Evolutionary conservation across 2,797 vertebrate genomes (phyloP), one percentile per base, ranked within the genome.

Genomic region (Megaceryle alcyon): DNA sequence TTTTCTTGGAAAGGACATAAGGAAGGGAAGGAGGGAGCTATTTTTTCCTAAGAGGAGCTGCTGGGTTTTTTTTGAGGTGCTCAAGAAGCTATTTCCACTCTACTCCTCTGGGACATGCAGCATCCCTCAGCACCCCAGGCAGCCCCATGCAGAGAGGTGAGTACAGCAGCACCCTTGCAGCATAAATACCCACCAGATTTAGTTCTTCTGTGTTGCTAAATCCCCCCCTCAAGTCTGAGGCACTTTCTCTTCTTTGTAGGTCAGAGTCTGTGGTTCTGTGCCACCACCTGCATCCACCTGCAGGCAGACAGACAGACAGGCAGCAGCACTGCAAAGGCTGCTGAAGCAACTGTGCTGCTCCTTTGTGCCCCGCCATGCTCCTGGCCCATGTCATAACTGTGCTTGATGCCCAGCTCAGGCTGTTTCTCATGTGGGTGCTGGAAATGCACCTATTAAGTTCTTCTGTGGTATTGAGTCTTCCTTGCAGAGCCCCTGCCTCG

Each of bases 361-460:
- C 49, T 75, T 2, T 3, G 8, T 10, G 10, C 48, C 25, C 35
- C 0, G 1, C 25, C 63, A 33, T 1, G 0, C 5, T 69, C 9
- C 46, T 39, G 51, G 25, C 29, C n/a, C 49, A 17, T 9, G 21
- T 22, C 12, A 12, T 0, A 8, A 43, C 46, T 80, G 22, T 39
- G n/a, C 63, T 25, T 60, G 44, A 60, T 0, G 3, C 31, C 33
- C 68, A 26, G 17, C 37, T 80, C 0, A 0, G 76, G 29, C 61
- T 64, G 53, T 19, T 78, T 23, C 28, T 23, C 4, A 1, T 3
- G 7, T 1, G 3, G 20, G 31, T 41, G 12, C 22, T 53, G n/a
- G 31, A 73, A 70, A 70, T 7, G 26, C 18, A 49, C 31, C 29
- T 41, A 25, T 33, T 0, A 7, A 53, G 17, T 8, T 63, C 22